Percentiles rank a stretch among this genome's conserved stretches.
Conservation (phyloP, 2,888 invertebrate genomes). For the Cerceris rybyensis region DNA sequence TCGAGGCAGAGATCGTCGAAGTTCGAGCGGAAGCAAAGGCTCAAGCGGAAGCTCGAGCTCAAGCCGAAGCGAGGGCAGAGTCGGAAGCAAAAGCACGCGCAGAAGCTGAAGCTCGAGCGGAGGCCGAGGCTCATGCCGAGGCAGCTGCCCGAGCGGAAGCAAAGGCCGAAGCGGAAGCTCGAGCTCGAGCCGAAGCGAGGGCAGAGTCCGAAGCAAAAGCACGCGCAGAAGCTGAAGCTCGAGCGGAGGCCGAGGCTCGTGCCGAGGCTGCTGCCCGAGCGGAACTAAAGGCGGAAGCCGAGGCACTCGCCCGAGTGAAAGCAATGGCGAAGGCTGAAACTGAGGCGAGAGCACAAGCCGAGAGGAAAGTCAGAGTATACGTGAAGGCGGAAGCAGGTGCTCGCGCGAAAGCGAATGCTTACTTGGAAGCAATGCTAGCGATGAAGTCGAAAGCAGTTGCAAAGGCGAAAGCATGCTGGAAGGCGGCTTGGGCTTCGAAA, state of each 20-base stretch:
- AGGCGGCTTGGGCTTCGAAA: not conserved
- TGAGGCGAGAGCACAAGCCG: not conserved
- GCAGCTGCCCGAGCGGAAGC: constrained; percentile 4
- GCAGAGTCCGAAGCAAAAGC: not conserved
- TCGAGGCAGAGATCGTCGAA: constrained; percentile 9
- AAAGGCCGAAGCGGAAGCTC: not conserved
- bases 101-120: not conserved
- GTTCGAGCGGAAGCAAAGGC: not conserved
- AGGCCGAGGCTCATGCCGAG: not conserved
- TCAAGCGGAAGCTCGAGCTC: constrained; percentile 1
- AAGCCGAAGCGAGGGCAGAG: constrained; percentile 3
- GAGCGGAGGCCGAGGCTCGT: not conserved
- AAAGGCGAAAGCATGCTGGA: not conserved
- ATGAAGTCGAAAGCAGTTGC: not conserved
- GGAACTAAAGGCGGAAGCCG: not conserved
- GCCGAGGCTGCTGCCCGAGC: not conserved
- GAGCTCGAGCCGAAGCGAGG: constrained; percentile 6
- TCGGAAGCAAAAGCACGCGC: not conserved
- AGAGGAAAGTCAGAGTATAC: not conserved
- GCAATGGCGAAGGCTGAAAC: constrained; percentile 3
- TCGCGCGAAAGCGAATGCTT: not conserved
- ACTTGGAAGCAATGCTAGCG: not conserved
- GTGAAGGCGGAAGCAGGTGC: not conserved
- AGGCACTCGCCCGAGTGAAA: not conserved
- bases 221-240: not conserved